A percentile compares a stretch with the other conserved stretches of the same genome.
Evolutionary conservation across 2,888 invertebrate species (phyloP).

Genomic region (Limenitis arthemis): DNA sequence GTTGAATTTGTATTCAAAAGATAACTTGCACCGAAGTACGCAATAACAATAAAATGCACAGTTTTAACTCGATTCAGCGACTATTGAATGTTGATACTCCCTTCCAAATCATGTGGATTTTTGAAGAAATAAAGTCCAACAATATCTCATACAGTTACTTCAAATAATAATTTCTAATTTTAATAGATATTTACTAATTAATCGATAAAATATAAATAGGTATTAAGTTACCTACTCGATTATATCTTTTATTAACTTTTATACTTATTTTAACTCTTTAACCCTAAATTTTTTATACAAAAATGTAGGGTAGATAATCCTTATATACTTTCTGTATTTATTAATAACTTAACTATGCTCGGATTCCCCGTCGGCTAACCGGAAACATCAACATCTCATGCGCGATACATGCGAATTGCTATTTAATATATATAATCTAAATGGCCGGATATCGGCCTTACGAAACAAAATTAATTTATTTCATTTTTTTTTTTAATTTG

Average conservation of each 20-base stretch:
- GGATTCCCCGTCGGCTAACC: conserved; percentile 9
- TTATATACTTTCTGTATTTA: background rate
- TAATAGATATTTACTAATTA: too few species aligned
- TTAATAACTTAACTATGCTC: background rate
- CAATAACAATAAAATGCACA: conserved; percentile 61
- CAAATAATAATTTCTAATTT: too few species aligned
- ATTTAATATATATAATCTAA: background rate
- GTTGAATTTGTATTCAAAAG: conserved; percentile 60
- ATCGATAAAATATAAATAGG: too few species aligned
- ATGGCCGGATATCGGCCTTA: background rate
- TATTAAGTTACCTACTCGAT: too few species aligned
- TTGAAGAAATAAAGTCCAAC: too few species aligned
- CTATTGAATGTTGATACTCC: conserved; percentile 6
- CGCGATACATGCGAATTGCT: conserved; percentile 5
- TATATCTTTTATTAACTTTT: too few species aligned
- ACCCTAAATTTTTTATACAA: too few species aligned
- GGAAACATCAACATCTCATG: conserved; percentile 1
- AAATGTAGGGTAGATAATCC: too few species aligned
- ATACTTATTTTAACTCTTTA: too few species aligned
- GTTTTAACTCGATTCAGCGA: conserved; percentile 58
- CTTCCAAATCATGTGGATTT: background rate
- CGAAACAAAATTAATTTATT: too few species aligned
- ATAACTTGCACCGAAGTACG: conserved; percentile 57
- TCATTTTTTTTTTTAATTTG: too few species aligned
- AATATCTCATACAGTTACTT: too few species aligned